These are phyloP conservation scores for Proteles cristata DNA, from an alignment of 2,113 vertebrate genomes.

Conservation along the genomic window DNA sequence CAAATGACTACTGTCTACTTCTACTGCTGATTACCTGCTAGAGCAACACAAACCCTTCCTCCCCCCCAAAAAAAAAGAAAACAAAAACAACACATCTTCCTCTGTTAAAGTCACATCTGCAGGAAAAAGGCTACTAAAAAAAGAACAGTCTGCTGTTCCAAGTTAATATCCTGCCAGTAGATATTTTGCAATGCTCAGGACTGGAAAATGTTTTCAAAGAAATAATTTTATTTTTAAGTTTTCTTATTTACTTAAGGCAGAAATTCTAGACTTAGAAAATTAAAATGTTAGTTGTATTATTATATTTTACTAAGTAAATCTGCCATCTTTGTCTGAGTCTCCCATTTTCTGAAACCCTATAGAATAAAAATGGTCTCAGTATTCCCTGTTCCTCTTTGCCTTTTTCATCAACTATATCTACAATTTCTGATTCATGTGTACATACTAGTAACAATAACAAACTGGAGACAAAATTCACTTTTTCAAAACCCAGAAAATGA, in stretches of 20 bases:
- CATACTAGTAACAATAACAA: slow-evolving; percentile 11
- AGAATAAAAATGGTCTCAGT: background rate
- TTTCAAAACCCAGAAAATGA: slow-evolving; percentile 43
- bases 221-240: slow-evolving; percentile 29
- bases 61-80: background rate
- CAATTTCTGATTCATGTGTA: background rate
- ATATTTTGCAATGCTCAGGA: slow-evolving; percentile 62
- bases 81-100: background rate
- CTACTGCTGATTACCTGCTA: background rate
- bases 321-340: slow-evolving; percentile 4
- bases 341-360: slow-evolving; percentile 36
- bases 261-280: slow-evolving; percentile 49
- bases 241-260: slow-evolving; percentile 44
- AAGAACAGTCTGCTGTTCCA: slow-evolving; percentile 65
- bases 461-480: slow-evolving; percentile 42
- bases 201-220: slow-evolving; percentile 58
- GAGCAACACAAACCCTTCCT: background rate
- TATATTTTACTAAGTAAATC: slow-evolving; percentile 28
- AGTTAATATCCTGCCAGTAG: slow-evolving; percentile 66
- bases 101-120: slow-evolving; percentile 64
- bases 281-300: slow-evolving; percentile 18
- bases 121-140: slow-evolving; percentile 76
- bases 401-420: slow-evolving; percentile 32
- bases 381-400: background rate
- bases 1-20: slow-evolving; percentile 38